A percentile compares a stretch with the other conserved stretches of the same genome.
Conservation (phyloP, 2,888 invertebrate species). For the Drosophila nr. medialis region DNA sequence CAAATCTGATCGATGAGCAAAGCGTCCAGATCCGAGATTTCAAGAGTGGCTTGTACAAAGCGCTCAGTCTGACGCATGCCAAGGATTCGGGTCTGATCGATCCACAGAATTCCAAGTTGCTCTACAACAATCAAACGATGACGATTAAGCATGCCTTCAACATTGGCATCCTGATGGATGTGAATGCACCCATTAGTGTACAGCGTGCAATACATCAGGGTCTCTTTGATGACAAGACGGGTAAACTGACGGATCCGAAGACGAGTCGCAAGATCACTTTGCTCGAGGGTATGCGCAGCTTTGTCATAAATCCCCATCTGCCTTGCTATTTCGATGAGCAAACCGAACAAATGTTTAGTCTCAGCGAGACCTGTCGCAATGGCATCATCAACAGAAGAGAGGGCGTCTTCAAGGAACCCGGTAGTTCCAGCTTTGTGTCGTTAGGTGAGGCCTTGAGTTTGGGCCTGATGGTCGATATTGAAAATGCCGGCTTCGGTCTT, state of each 20-base stretch:
- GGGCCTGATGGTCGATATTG: conserved; percentile 94
- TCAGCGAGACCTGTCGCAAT: conserved; percentile 92
- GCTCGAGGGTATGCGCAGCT: conserved; percentile 93
- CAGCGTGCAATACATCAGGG: conserved; percentile 95
- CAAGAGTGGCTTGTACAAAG: conserved; percentile 90
- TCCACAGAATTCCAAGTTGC: conserved; percentile 88
- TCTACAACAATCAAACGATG: conserved; percentile 88
- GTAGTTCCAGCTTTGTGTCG: conserved; percentile 88
- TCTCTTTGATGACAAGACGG: conserved; percentile 91
- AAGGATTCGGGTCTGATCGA: conserved; percentile 91
- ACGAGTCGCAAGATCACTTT: conserved; percentile 92
- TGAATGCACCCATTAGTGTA: conserved; percentile 91
- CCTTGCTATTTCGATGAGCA: conserved; percentile 93
- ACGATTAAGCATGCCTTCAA: conserved; percentile 91
- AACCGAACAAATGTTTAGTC: conserved; percentile 89
- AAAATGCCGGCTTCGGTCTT: conserved; percentile 92
- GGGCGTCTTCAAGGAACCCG: conserved; percentile 91
- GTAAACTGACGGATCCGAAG: conserved; percentile 92
- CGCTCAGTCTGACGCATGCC: conserved; percentile 91
- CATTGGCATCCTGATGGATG: conserved; percentile 91
- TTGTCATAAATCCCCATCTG: conserved; percentile 91
- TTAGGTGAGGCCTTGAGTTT: conserved; percentile 91
- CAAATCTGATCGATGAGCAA: conserved; percentile 92
- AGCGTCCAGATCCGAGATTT: conserved; percentile 93
- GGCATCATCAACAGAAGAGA: conserved; percentile 92